phyloP scores from a whole-genome alignment of 2,113 vertebrate genomes.

The Calcarius ornatus region DNA sequence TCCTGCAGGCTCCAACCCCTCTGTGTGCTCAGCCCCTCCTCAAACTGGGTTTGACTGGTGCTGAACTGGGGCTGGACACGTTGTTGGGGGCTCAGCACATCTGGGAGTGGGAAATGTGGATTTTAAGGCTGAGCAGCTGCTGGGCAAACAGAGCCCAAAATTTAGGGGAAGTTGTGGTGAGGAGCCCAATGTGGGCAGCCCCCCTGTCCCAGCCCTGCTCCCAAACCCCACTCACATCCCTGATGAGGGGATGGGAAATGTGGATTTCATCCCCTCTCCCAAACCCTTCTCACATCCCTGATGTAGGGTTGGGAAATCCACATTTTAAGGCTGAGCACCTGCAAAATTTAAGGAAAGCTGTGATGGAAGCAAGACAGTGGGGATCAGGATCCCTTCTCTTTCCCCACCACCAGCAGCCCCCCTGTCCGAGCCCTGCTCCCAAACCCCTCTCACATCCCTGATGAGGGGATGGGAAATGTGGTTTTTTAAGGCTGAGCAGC shows the following conservation, averaged over 20 bases:
- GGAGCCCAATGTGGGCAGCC: background rate
- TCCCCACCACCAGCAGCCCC: too few relatives aligned
- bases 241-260: too few relatives aligned
- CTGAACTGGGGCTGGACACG: background rate
- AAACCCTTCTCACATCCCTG: rapidly evolving
- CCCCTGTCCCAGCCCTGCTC: background rate
- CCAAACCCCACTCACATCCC: rapidly evolving
- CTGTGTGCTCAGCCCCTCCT: too few relatives aligned
- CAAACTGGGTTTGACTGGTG: background rate
- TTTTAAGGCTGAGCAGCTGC: background rate
- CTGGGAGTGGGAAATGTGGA: rapidly evolving
- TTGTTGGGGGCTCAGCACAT: background rate
- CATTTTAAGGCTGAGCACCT: too few relatives aligned
- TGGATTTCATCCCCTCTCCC: too few relatives aligned
- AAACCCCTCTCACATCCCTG: rapidly evolving
- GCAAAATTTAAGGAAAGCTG: too few relatives aligned
- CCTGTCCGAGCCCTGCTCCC: background rate
- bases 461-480: rapidly evolving
- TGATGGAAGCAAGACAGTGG: too few relatives aligned
- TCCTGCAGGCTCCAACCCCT: background rate
- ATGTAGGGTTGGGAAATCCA: rapidly evolving
- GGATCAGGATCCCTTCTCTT: too few relatives aligned
- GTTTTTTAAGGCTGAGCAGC: too few relatives aligned
- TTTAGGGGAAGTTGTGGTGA: rapidly evolving
- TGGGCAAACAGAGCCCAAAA: rapidly evolving